A percentile compares a stretch with the other conserved stretches of the same genome.
Evolutionary conservation across 1,140 invertebrate genomes (phyloP).

Genomic region (Glossosoma conforme): DNA sequence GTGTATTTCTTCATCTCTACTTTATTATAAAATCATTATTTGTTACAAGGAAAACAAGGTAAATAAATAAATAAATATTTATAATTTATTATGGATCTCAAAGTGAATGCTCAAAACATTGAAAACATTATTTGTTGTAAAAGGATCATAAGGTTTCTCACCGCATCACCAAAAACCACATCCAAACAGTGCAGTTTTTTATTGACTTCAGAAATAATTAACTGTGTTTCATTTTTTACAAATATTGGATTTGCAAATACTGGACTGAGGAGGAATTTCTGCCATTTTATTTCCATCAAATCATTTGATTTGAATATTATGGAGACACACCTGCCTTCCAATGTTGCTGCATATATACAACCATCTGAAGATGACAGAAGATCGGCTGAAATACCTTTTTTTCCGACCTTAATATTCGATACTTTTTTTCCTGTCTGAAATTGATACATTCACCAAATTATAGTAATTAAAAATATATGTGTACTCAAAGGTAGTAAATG

Average conservation of each 20-base stretch:
- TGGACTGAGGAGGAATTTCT: constrained; percentile 49
- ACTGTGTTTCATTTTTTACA: constrained; percentile 7
- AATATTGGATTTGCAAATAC: constrained; percentile 59
- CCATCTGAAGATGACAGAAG: constrained; percentile 48
- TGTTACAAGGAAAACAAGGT: too few species aligned
- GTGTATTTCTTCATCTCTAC: too few species aligned
- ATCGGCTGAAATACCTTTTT: constrained; percentile 58
- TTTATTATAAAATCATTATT: too few species aligned
- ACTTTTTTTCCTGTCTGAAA: constrained; percentile 41
- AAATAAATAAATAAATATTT: too few species aligned
- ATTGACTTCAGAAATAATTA: constrained; percentile 17
- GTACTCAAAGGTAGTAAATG: neutral
- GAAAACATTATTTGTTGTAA: too few species aligned
- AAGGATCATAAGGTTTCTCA: too few species aligned
- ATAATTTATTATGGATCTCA: too few species aligned
- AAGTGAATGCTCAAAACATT: too few species aligned
- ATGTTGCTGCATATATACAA: constrained; percentile 50
- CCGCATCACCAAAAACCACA: constrained; percentile 2
- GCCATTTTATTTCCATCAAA: constrained; percentile 52
- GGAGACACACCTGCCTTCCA: constrained; percentile 53
- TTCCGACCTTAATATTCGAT: constrained; percentile 36
- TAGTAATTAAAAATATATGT: neutral
- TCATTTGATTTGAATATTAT: constrained; percentile 43
- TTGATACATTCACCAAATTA: neutral
- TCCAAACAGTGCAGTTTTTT: constrained; percentile 16